Base-by-base conservation (phyloP, 2,888 invertebrate genomes). In the Archips crataeganus region DNA sequence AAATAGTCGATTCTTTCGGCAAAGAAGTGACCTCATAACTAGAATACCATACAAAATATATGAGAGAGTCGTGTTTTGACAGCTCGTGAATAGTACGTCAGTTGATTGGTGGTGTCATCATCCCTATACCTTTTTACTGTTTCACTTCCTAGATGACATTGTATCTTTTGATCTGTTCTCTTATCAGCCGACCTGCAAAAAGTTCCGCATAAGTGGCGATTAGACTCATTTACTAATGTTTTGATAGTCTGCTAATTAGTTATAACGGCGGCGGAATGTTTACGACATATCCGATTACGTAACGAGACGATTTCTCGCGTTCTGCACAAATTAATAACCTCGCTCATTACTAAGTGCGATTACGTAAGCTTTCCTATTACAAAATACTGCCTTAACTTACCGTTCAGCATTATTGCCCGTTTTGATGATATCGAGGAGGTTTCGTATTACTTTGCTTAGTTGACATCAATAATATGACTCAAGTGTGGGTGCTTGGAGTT, bases 401-500 rank as follows among this genome's bases (percentile, higher is more conserved):
- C 67, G 71, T 60, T 67, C 62, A 71, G 68, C 66, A 62, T 39
- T 62, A 36, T 71, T 47, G 68, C 60, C 65, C 57, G 63, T 34
- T 62, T 42, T 70, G 64, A 70, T 70, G 68, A 68, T 68, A 71
- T 60, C 66, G 74, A 49, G 15, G 10, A 51, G n/a, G 65, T 65
- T 45, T 73, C 68, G 11, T 59, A 73, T 73, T 73, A 64, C 73
- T 73, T 63, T 15, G 65, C 34, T 51, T 11, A 47, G 61, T 69
- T 69, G 70, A 70, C 70, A 74, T 70, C 34, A 65, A 74, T 72
- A 68, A 68, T 59, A 47, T 68, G 59, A 66, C 68, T 68, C 68
- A 68, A 72, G 39, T 42, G 70, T 65, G 65, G 65, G 64, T 74
- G 64, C 51, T 65, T 59, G 49, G 64, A 49, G 65, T 54, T 71